Evolutionary conservation across 2,113 vertebrate genomes (phyloP).

Genomic region (Pterocles burchelli): DNA sequence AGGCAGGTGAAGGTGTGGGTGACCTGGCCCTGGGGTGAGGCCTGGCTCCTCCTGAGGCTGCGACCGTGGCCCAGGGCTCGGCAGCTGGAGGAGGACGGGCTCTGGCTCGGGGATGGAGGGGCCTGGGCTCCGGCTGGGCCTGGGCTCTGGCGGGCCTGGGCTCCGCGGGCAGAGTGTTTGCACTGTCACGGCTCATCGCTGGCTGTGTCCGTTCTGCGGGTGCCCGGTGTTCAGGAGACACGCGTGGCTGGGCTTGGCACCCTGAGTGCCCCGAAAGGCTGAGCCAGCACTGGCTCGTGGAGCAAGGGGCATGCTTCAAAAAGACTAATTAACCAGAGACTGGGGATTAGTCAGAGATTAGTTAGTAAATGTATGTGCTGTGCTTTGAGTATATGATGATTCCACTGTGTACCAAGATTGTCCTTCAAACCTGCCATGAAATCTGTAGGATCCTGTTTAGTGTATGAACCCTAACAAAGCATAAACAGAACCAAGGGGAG

Average conservation of each 20-base stretch:
- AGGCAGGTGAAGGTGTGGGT: fast-evolving
- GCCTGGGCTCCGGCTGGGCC: fast-evolving
- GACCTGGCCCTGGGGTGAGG: fast-evolving
- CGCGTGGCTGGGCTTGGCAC: fast-evolving
- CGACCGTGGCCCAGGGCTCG: fast-evolving
- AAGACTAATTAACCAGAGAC: background rate
- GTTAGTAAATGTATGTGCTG: background rate
- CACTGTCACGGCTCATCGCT: fast-evolving
- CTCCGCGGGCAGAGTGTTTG: fast-evolving
- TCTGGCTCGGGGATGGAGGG: fast-evolving
- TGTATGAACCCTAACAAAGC: background rate
- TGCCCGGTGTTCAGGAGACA: background rate
- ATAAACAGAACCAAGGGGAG: background rate
- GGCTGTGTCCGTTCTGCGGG: background rate
- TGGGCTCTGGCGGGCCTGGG: too few relatives aligned
- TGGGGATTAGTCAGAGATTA: background rate
- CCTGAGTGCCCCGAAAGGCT: background rate
- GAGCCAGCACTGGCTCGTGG: background rate
- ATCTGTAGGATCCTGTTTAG: background rate
- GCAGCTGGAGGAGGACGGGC: background rate
- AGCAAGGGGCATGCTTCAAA: background rate
- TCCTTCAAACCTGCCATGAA: background rate
- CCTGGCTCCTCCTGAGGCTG: fast-evolving
- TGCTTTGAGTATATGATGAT: background rate
- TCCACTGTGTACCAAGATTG: background rate